Percentiles rank a stretch among this genome's conserved stretches.
Evolutionary conservation across 1,140 invertebrate species (phyloP).

Genomic region (Spodoptera litura): DNA sequence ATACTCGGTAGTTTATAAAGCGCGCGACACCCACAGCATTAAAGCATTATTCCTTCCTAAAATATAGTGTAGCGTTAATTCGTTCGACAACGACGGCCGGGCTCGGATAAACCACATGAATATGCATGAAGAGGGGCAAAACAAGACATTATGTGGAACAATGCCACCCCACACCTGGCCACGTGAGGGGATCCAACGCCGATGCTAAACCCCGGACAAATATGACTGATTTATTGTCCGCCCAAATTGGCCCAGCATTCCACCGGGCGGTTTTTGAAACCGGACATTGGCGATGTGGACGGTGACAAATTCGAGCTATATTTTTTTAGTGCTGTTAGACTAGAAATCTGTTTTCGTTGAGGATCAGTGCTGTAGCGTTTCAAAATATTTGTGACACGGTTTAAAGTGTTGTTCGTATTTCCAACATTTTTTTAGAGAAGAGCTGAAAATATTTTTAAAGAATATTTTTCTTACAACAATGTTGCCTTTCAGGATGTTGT

Average conservation of each 20-base stretch:
- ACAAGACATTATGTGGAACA: slow-evolving; percentile 49
- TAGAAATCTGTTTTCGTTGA: slow-evolving; percentile 8
- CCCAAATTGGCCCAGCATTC: slow-evolving; percentile 8
- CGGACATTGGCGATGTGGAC: slow-evolving; percentile 1
- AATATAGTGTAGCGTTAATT: slow-evolving; percentile 35
- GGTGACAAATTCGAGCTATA: slow-evolving; percentile 5
- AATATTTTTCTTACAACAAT: too few relatives aligned
- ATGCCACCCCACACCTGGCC: slow-evolving; percentile 27
- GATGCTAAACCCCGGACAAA: slow-evolving; percentile 13
- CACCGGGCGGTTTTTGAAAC: not conserved
- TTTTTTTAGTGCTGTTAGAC: slow-evolving; percentile 12
- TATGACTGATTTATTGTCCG: slow-evolving; percentile 28
- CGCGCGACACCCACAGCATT: not conserved
- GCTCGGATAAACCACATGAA: slow-evolving; percentile 22
- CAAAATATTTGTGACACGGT: slow-evolving; percentile 1
- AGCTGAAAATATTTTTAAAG: not conserved
- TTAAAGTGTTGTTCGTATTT: not conserved
- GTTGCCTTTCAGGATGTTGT: too few relatives aligned
- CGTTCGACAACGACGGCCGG: slow-evolving; percentile 20
- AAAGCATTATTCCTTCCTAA: slow-evolving; percentile 15
- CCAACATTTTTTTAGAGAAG: too few relatives aligned
- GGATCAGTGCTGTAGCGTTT: not conserved
- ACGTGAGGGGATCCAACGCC: not conserved
- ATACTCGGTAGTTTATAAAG: not conserved
- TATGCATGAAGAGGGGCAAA: slow-evolving; percentile 34